Evolutionary conservation across 1,140 invertebrate genomes (phyloP).

Genomic region (Proales similis): DNA sequence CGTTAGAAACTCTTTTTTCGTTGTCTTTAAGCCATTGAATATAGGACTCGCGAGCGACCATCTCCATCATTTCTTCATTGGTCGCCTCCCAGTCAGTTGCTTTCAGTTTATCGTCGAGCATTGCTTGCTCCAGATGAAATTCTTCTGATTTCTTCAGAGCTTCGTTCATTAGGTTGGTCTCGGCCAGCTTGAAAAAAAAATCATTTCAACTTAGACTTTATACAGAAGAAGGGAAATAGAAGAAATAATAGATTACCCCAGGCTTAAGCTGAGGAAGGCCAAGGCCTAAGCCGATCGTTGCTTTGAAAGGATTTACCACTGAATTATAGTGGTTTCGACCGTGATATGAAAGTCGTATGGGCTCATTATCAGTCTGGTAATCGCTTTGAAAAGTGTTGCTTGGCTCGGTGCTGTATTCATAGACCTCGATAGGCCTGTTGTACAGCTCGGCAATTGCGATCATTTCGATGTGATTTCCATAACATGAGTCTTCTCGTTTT

Average conservation of each 20-base stretch:
- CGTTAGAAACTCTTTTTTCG: slow-evolving; percentile 57
- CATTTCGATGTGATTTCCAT: slow-evolving; percentile 88
- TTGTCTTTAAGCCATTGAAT: slow-evolving; percentile 73
- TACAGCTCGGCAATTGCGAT: slow-evolving; percentile 88
- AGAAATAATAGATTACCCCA: slow-evolving; percentile 54
- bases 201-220: not conserved
- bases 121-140: slow-evolving; percentile 76
- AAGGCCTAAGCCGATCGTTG: slow-evolving; percentile 71
- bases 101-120: slow-evolving; percentile 83
- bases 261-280: slow-evolving; percentile 76
- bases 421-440: slow-evolving; percentile 83
- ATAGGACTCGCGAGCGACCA: slow-evolving; percentile 75
- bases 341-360: slow-evolving; percentile 81
- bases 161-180: slow-evolving; percentile 68
- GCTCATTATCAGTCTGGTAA: slow-evolving; percentile 65
- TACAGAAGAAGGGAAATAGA: slow-evolving; percentile 38
- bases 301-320: slow-evolving; percentile 75
- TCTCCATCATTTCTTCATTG: slow-evolving; percentile 81
- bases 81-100: slow-evolving; percentile 89
- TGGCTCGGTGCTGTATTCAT: slow-evolving; percentile 76
- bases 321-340: slow-evolving; percentile 82
- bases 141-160: slow-evolving; percentile 74
- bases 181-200: slow-evolving; percentile 57
- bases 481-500: slow-evolving; percentile 62
- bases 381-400: slow-evolving; percentile 80